These are phyloP conservation scores for Dromius quadrimaculatus DNA, from an alignment of 2,888 invertebrate species.

Conservation along the genomic window DNA sequence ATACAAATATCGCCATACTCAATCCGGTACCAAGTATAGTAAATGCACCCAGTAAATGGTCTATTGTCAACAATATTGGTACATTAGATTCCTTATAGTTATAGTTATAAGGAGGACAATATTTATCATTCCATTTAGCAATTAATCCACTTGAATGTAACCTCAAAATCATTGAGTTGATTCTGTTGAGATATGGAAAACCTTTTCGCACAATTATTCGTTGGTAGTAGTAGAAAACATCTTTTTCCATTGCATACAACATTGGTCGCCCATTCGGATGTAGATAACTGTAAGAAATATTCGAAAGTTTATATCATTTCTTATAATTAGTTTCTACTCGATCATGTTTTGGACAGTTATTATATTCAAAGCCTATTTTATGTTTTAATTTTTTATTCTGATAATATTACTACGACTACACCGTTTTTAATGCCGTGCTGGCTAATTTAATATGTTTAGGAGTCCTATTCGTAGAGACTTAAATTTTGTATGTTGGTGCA, in stretches of 20 bases:
- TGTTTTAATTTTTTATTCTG: not conserved
- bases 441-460: too few species aligned
- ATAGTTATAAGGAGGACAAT: constrained; percentile 6
- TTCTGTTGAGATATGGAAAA: constrained; percentile 34
- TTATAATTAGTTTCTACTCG: not conserved
- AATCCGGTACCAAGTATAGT: not conserved
- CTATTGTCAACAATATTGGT: not conserved
- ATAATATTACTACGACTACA: not conserved
- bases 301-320: too few species aligned
- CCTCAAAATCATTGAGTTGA: constrained; percentile 17
- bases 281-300: constrained; percentile 25
- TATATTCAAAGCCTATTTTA: not conserved
- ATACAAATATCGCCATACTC: not conserved
- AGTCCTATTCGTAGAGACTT: too few species aligned
- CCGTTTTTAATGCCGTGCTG: too few species aligned
- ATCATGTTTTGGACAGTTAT: not conserved
- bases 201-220: constrained; percentile 25
- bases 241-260: constrained; percentile 52
- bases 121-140: constrained; percentile 35
- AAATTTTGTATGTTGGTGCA: too few species aligned
- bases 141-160: constrained; percentile 34
- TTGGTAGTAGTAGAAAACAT: constrained; percentile 23
- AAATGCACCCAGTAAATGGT: constrained; percentile 35
- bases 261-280: constrained; percentile 52
- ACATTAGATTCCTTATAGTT: constrained; percentile 16